Base-by-base conservation (phyloP, 2,113 vertebrate species). In the Rhipidura dahli region DNA sequence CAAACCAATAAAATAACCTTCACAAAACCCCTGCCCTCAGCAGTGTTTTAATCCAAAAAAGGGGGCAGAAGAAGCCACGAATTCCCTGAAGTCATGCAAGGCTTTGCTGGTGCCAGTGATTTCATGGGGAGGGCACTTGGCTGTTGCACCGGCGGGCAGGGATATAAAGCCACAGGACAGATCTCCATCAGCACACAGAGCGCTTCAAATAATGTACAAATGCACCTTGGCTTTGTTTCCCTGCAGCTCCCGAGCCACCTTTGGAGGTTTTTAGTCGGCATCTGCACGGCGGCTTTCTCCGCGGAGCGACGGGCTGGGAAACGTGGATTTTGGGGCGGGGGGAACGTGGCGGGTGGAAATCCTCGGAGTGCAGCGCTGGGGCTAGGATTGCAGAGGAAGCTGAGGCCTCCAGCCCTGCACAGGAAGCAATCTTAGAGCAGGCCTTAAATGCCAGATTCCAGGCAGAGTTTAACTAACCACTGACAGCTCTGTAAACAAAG, bases 401-500 rank as follows among this genome's bases (percentile, higher is more conserved):
- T 81, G 97, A 97, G 98, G 97, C 97, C 98, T 98, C 98, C 97
- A 86, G 95, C 96, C 94, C 97, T 95, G 91, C 97, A 98, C 98
- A 98, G 98, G 98, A 98, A 98, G 89, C 98, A 97, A 98, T 98
- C 98, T 98, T 72, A 90, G 94, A 98, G 98, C 97, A 96, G 96
- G 96, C 98, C 97, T 97, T 97, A 97, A 98, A 98, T 97, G 97
- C 97, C 98, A 98, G 97, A 98, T 98, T 98, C 98, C 98, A 98
- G 97, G 98, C 98, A 94, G 97, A 98, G 97, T 98, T 98, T 98
- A 98, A 98, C 98, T 98, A 98, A 98, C 98, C 98, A 98, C 98
- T 98, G 98, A 98, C 98, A 98, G 98, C 98, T 98, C 98, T 98
- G 98, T 98, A 98, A 98, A 98, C 98, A 98, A 96, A 98, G 97